Conservation (phyloP, 1,140 invertebrate species). For the Drosophila gunungcola region DNA sequence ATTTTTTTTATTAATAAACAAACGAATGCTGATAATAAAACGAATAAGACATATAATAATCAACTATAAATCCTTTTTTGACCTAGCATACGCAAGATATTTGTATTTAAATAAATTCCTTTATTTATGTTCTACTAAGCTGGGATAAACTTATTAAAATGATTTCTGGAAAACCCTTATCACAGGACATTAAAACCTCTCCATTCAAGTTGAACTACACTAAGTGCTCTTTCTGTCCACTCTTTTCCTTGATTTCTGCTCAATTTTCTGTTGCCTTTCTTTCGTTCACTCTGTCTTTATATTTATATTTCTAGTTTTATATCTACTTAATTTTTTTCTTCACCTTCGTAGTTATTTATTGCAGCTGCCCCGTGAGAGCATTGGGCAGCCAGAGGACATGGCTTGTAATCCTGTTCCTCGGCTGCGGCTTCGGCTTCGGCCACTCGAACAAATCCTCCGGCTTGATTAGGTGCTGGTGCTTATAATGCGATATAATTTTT, state of each 20-base stretch:
- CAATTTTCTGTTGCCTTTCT: neutral
- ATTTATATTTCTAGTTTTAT: no score
- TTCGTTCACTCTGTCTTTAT: neutral
- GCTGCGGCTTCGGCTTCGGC: no score
- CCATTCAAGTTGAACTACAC: neutral
- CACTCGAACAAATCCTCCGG: neutral
- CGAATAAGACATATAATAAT: no score
- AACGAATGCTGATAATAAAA: no score
- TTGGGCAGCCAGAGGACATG: constrained; percentile 9
- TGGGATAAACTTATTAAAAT: no score
- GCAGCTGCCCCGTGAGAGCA: constrained; percentile 1
- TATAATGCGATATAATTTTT: constrained; percentile 43
- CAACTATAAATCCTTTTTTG: no score
- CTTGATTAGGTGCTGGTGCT: constrained; percentile 4
- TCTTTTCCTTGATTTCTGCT: neutral
- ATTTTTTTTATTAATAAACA: no score
- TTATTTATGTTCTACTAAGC: no score
- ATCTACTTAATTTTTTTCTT: neutral
- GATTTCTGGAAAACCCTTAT: no score
- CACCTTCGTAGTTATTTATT: constrained; percentile 16
- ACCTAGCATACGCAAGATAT: no score
- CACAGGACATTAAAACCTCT: no score
- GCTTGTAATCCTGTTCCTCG: constrained; percentile 17
- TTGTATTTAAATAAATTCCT: no score
- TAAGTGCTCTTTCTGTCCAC: neutral